Percentiles rank a stretch among this genome's conserved stretches.
Evolutionary conservation across 1,140 invertebrate species (phyloP).

Genomic region (Sarcophaga peregrina): DNA sequence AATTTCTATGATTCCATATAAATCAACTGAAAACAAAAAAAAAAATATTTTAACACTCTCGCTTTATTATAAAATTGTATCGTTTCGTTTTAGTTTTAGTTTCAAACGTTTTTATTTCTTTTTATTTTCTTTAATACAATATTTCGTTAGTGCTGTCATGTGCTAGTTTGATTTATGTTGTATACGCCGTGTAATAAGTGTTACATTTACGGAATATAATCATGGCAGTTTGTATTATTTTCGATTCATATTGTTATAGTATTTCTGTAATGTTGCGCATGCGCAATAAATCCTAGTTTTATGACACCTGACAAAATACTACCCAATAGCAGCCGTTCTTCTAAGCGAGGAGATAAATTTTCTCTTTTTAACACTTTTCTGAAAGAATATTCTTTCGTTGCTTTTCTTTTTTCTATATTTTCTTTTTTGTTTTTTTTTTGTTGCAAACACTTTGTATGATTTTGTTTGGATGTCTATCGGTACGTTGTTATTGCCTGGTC

Average conservation of each 20-base stretch:
- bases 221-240: conserved; percentile 8
- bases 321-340: conserved; percentile 36
- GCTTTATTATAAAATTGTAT: background rate
- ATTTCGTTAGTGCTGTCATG: conserved; percentile 20
- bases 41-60: conserved; percentile 22
- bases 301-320: conserved; percentile 67
- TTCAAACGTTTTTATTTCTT: background rate
- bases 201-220: conserved; percentile 30
- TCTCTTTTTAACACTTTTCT: background rate
- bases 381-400: background rate
- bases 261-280: conserved; percentile 54
- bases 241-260: background rate
- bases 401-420: background rate
- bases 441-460: background rate
- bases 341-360: background rate
- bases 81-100: background rate
- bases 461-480: background rate
- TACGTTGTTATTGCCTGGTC: background rate
- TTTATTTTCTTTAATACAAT: background rate
- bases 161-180: conserved; percentile 42
- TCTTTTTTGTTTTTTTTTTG: background rate
- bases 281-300: conserved; percentile 65
- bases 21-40: background rate
- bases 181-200: conserved; percentile 40
- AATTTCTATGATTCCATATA: conserved; percentile 29